Base-by-base conservation (phyloP, 2,888 invertebrate species). In the Tipula confusa region DNA sequence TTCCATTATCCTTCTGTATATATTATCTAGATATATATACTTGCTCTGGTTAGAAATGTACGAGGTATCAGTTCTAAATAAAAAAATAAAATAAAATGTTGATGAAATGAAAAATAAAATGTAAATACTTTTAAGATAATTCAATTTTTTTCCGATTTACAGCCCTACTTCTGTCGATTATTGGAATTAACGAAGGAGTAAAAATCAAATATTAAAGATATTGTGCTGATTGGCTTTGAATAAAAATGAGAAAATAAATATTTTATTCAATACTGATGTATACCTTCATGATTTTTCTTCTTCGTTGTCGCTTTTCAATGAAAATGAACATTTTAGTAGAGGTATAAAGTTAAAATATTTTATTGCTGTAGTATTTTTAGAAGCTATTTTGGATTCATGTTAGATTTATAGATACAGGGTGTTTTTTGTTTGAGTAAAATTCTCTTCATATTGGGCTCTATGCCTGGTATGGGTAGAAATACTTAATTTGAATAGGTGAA, bases 1-100 rank as follows among this genome's bases (percentile, higher is more conserved):
- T 64, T 64, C 64, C 64, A 64, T 64, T 64, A 64, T 64, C 64
- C 64, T 64, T 64, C 64, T 64, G 64, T 64, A 64, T 64, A 64
- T 24, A 64, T 64, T 43, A 43, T 43, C 43, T 18, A 43, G n/a
- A 43, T 18, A 43, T 43, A 15, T 43, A 18, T 43, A 43, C 43
- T 11, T 33, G 15, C 15, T 43, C 24, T 24, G 18, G 64, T n/a
- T n/a, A n/a, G n/a, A n/a, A n/a, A n/a, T n/a, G n/a, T 24, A 64
- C n/a, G 43, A 43, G 43, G 43, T 64, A 64, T 64, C 64, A 64
- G 18, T 64, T 64, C 64, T 24, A 64, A 24, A 64, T 6, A 24
- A 43, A n/a, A 43, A 24, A 64, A 64, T 24, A 43, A 24, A 64
- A 64, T 24, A 64, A 64, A 64, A 64, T 64, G 24, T 64, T 64